phyloP scores from a whole-genome alignment of 2,113 vertebrate genomes.

The Microtus pennsylvanicus region DNA sequence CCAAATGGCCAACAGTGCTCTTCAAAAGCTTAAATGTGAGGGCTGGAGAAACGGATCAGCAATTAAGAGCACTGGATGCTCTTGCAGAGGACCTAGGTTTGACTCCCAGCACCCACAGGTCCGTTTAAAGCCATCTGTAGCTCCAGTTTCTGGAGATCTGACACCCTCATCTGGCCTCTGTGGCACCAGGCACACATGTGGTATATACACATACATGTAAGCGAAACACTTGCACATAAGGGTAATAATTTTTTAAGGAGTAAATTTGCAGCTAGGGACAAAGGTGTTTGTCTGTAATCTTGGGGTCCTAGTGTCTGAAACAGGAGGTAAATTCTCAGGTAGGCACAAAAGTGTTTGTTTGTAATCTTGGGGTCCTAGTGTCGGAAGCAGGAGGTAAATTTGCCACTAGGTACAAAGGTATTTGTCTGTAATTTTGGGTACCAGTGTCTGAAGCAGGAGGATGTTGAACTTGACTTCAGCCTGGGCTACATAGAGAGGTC shows the following conservation, averaged over 20 bases:
- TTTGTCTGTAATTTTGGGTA: not conserved
- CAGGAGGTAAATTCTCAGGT: not conserved
- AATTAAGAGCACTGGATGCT: not conserved
- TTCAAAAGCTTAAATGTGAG: not conserved
- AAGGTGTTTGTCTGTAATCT: not conserved
- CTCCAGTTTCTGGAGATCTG: not conserved
- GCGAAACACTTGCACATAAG: not conserved
- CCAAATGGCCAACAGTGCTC: not conserved
- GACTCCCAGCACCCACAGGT: not conserved
- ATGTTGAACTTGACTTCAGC: not conserved
- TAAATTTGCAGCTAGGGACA: not conserved
- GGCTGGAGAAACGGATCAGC: no score
- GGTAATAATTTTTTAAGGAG: not conserved
- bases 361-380: not conserved
- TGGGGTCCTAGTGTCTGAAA: not conserved
- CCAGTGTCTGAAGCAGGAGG: no score
- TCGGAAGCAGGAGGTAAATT: not conserved
- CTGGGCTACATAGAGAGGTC: not conserved
- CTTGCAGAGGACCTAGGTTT: not conserved
- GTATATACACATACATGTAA: not conserved
- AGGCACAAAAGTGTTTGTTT: not conserved
- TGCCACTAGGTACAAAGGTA: not conserved
- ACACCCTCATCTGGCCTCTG: not conserved
- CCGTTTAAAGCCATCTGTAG: not conserved
- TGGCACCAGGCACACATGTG: not conserved